Percentiles rank a stretch among this genome's conserved stretches.
These are phyloP conservation scores for Hipposideros armiger DNA, from an alignment of 2,113 vertebrate genomes.

Conservation along the genomic window DNA sequence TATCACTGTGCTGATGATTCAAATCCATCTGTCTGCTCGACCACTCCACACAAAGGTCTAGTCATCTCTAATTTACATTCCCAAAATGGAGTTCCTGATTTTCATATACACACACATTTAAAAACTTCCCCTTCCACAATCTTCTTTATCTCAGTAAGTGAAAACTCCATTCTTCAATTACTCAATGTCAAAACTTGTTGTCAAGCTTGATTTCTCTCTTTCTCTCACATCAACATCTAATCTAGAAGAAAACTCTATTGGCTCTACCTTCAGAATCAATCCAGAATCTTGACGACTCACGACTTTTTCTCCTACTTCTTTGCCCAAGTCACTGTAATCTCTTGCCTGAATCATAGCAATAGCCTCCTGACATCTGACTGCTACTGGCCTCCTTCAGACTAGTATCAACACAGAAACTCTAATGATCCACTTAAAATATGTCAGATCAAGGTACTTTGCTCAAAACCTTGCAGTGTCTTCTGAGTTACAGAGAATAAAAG, in stretches of 20 bases:
- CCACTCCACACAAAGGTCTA: not conserved
- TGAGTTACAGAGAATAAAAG: not conserved
- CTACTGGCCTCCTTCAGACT: not conserved
- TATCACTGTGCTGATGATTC: not conserved
- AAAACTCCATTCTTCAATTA: slow-evolving; percentile 6
- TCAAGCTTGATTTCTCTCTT: not conserved
- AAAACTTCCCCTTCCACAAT: not conserved
- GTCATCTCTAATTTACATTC: not conserved
- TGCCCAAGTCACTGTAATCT: not conserved
- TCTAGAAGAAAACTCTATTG: not conserved
- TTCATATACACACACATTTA: not conserved
- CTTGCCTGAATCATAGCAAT: not conserved
- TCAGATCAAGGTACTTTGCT: not conserved
- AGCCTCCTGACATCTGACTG: not conserved
- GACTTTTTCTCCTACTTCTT: not conserved
- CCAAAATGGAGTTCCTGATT: not conserved
- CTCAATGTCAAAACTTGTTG: not conserved
- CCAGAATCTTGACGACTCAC: not conserved
- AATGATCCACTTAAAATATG: not conserved
- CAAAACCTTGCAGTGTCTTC: not conserved
- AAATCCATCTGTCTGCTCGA: not conserved
- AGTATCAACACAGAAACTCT: not conserved
- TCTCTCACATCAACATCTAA: not conserved
- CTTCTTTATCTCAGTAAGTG: not conserved
- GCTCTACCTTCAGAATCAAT: not conserved